Conservation (phyloP, 2,797 vertebrate genomes). For the Trachops cirrhosus region DNA sequence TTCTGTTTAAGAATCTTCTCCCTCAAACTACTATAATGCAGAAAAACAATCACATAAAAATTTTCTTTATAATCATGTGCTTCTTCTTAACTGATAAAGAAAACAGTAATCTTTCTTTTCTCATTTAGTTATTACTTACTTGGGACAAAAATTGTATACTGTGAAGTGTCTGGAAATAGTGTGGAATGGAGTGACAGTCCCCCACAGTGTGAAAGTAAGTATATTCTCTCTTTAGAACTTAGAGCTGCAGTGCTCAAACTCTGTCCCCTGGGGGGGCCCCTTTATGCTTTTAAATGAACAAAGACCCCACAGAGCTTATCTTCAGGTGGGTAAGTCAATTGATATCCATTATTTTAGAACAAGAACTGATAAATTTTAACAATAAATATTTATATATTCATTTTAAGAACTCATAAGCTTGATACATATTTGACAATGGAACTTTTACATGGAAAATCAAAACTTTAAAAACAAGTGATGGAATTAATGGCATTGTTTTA, state of each 20-base stretch:
- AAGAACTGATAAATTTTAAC: neutral
- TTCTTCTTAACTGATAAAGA: neutral
- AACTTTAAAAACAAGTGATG: neutral
- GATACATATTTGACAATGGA: neutral
- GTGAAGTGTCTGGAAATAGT: neutral
- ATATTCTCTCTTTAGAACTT: neutral
- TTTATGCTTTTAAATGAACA: neutral
- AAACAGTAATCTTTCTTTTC: neutral
- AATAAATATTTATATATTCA: neutral
- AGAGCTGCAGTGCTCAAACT: neutral
- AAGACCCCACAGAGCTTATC: neutral
- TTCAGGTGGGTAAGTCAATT: neutral
- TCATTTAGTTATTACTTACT: conserved; percentile 67
- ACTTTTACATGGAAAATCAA: neutral
- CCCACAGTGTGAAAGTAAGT: conserved; percentile 79
- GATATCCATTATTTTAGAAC: neutral
- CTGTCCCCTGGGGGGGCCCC: rapidly evolving
- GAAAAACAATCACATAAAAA: neutral
- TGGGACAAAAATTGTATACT: neutral
- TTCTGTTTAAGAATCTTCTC: neutral
- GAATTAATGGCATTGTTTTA: neutral
- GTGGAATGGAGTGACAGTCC: neutral
- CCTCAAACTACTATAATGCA: neutral
- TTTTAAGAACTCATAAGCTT: neutral
- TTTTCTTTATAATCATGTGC: neutral